Percentiles rank a stretch among this genome's conserved stretches.
Conservation (phyloP, 1,140 invertebrate genomes). For the Pteromalus puparum region DNA sequence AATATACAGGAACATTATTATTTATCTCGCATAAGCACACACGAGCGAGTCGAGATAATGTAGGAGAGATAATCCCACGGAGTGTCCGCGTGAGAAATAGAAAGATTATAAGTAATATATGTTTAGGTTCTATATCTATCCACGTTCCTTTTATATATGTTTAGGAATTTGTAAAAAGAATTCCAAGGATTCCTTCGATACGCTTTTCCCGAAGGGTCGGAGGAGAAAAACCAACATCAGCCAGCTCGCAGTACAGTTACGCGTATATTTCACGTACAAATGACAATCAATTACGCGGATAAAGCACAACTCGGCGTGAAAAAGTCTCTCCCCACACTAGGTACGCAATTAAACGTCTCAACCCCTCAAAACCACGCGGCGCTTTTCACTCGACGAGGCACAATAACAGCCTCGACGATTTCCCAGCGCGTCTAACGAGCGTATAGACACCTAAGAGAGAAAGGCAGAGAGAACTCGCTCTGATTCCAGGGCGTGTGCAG, state of each 20-base stretch:
- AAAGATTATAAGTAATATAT: constrained; percentile 5
- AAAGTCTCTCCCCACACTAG: too few relatives aligned
- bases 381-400: too few relatives aligned
- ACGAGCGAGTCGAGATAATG: neutral
- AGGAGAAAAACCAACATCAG: too few relatives aligned
- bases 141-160: neutral
- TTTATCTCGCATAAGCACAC: neutral
- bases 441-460: neutral
- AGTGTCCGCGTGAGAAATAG: neutral
- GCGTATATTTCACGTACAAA: neutral
- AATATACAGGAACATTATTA: neutral
- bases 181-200: constrained; percentile 12
- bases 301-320: too few relatives aligned
- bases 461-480: neutral
- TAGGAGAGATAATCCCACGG: neutral
- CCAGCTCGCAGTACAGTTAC: neutral
- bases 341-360: neutral
- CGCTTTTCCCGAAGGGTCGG: too few relatives aligned
- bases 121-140: constrained; percentile 8
- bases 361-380: neutral
- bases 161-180: constrained; percentile 17
- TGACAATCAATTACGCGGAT: too few relatives aligned
- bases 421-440: constrained; percentile 7
- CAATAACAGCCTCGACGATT: neutral
- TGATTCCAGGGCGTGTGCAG: constrained; percentile 3